Conservation (phyloP, 1,140 invertebrate species). For the Leguminivora glycinivorella region DNA sequence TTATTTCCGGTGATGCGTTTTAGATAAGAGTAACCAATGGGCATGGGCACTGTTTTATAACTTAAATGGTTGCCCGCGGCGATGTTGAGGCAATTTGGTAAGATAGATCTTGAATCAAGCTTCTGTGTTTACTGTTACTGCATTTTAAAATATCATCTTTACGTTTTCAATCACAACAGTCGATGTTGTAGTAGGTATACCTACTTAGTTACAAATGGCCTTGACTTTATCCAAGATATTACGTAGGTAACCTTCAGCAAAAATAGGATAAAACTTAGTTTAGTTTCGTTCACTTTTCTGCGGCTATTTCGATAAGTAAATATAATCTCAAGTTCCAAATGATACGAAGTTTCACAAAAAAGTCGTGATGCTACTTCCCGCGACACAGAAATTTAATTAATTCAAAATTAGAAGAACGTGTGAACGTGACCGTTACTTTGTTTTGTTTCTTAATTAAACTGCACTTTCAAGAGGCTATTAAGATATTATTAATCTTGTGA, state of each 20-base stretch:
- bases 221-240: too few species aligned
- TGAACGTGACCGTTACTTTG: background rate
- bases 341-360: background rate
- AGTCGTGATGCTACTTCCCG: background rate
- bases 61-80: constrained; percentile 12
- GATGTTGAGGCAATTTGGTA: background rate
- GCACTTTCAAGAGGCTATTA: constrained; percentile 44
- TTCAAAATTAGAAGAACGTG: background rate
- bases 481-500: constrained; percentile 55
- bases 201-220: too few species aligned
- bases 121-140: background rate
- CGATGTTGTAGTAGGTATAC: background rate
- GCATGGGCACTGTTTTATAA: constrained; percentile 7
- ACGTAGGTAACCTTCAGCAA: too few species aligned
- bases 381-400: constrained; percentile 5
- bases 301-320: too few species aligned
- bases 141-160: background rate
- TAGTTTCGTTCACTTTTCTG: too few species aligned
- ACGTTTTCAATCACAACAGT: background rate
- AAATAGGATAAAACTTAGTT: too few species aligned
- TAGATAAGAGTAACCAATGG: constrained; percentile 4
- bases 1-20: constrained; percentile 16
- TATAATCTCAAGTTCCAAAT: too few species aligned
- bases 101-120: background rate
- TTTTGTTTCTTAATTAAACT: constrained; percentile 36